Evolutionary conservation across 2,888 invertebrate species (phyloP), one percentile per base, ranked within the genome.

Genomic region (Dyspetes luteomarginatus): DNA sequence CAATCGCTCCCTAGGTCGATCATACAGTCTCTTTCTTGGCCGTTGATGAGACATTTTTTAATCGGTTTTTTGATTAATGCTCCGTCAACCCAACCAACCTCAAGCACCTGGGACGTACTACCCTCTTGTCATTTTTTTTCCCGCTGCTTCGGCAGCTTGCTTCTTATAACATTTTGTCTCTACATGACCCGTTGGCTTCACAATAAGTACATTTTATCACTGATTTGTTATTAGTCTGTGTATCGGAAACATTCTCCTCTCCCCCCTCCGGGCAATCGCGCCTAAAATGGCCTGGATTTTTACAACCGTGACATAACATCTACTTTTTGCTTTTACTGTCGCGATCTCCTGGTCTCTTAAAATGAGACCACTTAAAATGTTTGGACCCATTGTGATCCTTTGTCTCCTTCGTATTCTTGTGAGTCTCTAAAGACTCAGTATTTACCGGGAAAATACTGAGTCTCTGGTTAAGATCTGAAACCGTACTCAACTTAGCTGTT

Each of bases 1-100:
- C 67, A 73, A 52, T 78, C 78, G 43, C 73, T 78, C 43, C 78
- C 78, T 28, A 68, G 17, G 24, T 78, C 78, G 2, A 78, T 17
- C 19, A 41, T 74, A 43, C 73, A 78, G 19, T 28, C 52, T 50
- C 5, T 60, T 4, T 67, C 78, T 52, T 1, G 2, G 15, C 62
- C 68, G 1, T 74, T 68, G 3, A 74, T 41, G 22, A 48, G 43
- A 30, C 69, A 79, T 62, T 24, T 69, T 45, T 55, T 79, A 0
- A 68, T 0, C 19, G 79, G 79, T 24, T 68, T 79, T 15, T 48
- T 26, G n/a, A 56, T 26, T 45, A 43, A 4, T 43, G 52, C 5
- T 7, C 5, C 56, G 17, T 55, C 67, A 9, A 75, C 64, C 48
- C 24, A 48, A 48, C 41, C 28, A 5, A 50, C 58, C 24, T 65